Conservation (phyloP, 2,113 vertebrate genomes). For the Protobothrops mucrosquamatus region DNA sequence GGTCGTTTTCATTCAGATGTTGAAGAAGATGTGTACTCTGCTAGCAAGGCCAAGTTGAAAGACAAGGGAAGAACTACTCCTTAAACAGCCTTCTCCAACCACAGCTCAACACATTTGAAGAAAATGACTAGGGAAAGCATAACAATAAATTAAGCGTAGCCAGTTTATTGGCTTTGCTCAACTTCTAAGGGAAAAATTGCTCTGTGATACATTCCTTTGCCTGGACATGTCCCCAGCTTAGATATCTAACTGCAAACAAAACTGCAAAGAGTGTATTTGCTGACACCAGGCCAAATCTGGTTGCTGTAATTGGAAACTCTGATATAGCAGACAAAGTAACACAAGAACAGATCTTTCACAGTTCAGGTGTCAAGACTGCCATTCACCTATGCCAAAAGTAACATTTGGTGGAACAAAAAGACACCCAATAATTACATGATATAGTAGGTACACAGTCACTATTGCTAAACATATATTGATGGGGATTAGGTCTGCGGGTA, state of each 20-base stretch:
- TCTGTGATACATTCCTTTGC: neutral
- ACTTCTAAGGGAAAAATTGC: neutral
- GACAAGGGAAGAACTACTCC: neutral
- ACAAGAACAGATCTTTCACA: neutral
- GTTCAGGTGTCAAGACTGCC: neutral
- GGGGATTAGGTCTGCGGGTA: neutral
- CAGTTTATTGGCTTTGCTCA: neutral
- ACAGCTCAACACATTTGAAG: too few species aligned
- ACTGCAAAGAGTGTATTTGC: neutral
- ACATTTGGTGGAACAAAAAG: neutral
- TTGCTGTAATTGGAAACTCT: neutral
- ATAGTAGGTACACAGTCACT: neutral
- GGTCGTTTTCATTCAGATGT: neutral
- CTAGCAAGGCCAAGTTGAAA: neutral
- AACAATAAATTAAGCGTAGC: neutral
- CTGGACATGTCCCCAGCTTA: neutral
- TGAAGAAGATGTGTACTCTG: neutral
- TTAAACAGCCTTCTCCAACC: neutral
- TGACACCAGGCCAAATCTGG: neutral
- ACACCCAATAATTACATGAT: neutral
- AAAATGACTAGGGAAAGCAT: neutral
- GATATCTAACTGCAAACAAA: neutral
- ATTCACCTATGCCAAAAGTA: neutral
- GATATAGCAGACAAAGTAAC: neutral
- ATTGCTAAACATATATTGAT: too few species aligned